Evolutionary conservation across 2,113 vertebrate species (phyloP), one percentile per base, ranked within the genome.

Genomic region (Cygnus atratus): DNA sequence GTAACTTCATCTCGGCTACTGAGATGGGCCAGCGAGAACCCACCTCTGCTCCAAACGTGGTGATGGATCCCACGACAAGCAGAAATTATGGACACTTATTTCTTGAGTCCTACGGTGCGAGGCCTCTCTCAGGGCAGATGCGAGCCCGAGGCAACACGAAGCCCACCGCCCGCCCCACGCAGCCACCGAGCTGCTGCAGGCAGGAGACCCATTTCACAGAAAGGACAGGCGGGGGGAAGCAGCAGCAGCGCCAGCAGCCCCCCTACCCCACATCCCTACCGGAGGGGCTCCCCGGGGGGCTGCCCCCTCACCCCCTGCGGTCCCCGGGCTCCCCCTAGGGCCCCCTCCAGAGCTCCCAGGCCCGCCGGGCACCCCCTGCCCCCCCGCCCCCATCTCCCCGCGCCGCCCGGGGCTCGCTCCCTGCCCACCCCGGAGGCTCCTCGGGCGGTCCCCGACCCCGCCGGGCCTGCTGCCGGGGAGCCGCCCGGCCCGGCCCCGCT

Each of bases 101-200:
- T 52, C 2, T 6, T 18, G 18, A 1, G 44, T 2, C 52, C 4
- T 44, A 7, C 17, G 54, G 43, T 29, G 4, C 62, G 11, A 77
- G 93, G 94, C 90, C 93, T 68, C 33, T 50, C 48, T 7, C 28
- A 4, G 71, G 7, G 63, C 26, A 10, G 67, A 5, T 12, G 3
- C 3, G 5, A 37, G 28, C 6, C 24, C 5, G 3, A 35, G 31
- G 2, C 48, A n/a, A 15, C 4, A 29, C 21, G 7, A 2, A 63
- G 48, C 15, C 61, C 52, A 2, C 22, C 0, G 84, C 2, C 67
- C 7, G 76, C 80, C 10, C 41, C 78, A 57, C 44, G 57, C 54
- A 29, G 4, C 16, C 4, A 46, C 24, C 16, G 6, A 18, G 3
- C 28, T 24, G 46, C 55, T 21, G 79, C 15, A 1, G 25, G 1